These are phyloP conservation scores for Zygothrica quintamaculata DNA, from an alignment of 2,888 invertebrate genomes.

Conservation along the genomic window DNA sequence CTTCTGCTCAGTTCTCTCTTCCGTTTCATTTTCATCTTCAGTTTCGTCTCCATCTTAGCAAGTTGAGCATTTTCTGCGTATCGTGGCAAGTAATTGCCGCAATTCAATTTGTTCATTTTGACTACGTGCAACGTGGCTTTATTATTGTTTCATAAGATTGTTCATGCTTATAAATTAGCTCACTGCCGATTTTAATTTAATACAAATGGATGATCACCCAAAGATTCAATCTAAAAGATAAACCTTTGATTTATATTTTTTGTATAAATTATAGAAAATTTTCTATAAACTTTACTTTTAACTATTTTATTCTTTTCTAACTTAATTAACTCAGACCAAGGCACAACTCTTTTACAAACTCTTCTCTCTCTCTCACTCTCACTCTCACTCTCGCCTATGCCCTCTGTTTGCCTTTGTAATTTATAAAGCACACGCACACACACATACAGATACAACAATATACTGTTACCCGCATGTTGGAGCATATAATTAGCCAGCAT, in stretches of 20 bases:
- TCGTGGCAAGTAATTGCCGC: constrained; percentile 78
- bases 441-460: background rate
- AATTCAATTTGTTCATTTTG: constrained; percentile 77
- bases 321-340: background rate
- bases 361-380: too few species aligned
- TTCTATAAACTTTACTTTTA: constrained; percentile 3
- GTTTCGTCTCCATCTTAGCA: background rate
- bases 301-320: background rate
- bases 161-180: constrained; percentile 43
- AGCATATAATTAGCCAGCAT: constrained; percentile 51
- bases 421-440: constrained; percentile 3
- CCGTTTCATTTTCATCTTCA: constrained; percentile 10
- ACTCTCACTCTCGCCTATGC: background rate
- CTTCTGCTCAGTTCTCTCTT: constrained; percentile 9
- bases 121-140: constrained; percentile 69
- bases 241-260: too few species aligned
- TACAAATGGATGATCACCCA: constrained; percentile 12
- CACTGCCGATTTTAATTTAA: constrained; percentile 34
- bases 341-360: background rate
- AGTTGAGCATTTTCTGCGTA: constrained; percentile 69
- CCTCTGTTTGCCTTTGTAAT: constrained; percentile 11
- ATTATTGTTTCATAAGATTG: constrained; percentile 42
- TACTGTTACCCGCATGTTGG: constrained; percentile 9
- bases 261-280: constrained; percentile 1
- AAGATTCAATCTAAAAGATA: too few species aligned